Evolutionary conservation across 1,140 invertebrate species (phyloP).

Genomic region (Anastrepha ludens): DNA sequence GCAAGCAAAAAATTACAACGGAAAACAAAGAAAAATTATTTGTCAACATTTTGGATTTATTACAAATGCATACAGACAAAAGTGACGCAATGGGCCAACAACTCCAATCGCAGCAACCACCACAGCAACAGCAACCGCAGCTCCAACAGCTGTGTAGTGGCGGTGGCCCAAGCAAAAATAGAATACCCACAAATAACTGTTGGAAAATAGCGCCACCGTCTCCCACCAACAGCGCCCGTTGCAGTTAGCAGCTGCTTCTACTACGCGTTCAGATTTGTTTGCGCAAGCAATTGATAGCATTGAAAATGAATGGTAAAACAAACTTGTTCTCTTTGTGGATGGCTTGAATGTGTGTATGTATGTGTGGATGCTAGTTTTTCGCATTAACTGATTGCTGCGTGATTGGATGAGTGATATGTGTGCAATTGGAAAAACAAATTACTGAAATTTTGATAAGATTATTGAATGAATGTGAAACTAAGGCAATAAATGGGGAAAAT

Average conservation of each 20-base stretch:
- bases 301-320: background rate
- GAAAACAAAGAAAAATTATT: slow-evolving; percentile 44
- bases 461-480: no score
- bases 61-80: background rate
- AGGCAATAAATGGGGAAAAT: no score
- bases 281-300: slow-evolving; percentile 45
- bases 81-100: slow-evolving; percentile 19
- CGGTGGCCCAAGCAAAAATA: slow-evolving; percentile 30
- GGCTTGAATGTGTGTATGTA: background rate
- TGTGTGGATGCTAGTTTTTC: background rate
- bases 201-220: background rate
- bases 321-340: background rate
- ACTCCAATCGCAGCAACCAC: background rate
- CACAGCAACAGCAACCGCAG: slow-evolving; percentile 2
- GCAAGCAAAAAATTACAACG: background rate
- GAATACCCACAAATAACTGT: slow-evolving; percentile 16
- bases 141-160: background rate
- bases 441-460: no score
- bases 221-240: background rate
- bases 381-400: background rate
- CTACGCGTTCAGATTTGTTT: slow-evolving; percentile 20
- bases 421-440: no score
- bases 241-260: slow-evolving; percentile 46
- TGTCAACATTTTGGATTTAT: slow-evolving; percentile 49
- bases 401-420: no score